Conservation (phyloP, 2,113 vertebrate genomes). For the Nothobranchius kuhntae region DNA sequence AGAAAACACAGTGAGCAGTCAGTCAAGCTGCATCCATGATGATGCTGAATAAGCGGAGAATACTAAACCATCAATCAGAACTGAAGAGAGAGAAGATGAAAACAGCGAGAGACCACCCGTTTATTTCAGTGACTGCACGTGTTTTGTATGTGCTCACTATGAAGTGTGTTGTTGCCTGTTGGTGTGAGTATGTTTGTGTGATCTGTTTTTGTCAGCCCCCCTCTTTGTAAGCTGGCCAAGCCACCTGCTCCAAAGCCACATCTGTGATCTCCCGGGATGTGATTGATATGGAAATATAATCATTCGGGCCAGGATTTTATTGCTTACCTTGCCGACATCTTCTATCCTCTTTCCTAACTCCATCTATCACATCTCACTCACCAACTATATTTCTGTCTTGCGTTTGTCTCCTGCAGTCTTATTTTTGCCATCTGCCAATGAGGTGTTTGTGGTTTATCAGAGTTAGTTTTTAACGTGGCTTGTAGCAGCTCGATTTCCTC, state of each 20-base stretch:
- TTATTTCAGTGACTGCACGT: slow-evolving; percentile 30
- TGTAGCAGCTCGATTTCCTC: slow-evolving; percentile 40
- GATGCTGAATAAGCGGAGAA: slow-evolving; percentile 37
- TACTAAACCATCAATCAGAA: slow-evolving; percentile 56
- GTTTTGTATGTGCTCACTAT: slow-evolving; percentile 36
- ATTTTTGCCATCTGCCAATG: slow-evolving; percentile 26
- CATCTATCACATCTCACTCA: slow-evolving; percentile 58
- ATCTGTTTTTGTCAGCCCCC: slow-evolving; percentile 70
- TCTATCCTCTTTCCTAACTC: slow-evolving; percentile 39
- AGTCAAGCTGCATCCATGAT: slow-evolving; percentile 49
- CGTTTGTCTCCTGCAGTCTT: slow-evolving; percentile 43
- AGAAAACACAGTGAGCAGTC: slow-evolving; percentile 62
- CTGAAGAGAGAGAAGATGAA: slow-evolving; percentile 11
- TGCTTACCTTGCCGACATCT: slow-evolving; percentile 46
- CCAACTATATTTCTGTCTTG: slow-evolving; percentile 53
- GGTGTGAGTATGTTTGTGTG: slow-evolving; percentile 48
- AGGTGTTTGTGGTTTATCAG: slow-evolving; percentile 49
- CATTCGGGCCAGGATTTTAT: slow-evolving; percentile 73
- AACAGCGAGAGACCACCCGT: slow-evolving; percentile 13
- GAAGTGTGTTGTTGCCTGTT: slow-evolving; percentile 34
- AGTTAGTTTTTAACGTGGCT: slow-evolving; percentile 37
- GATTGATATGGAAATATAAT: slow-evolving; percentile 87
- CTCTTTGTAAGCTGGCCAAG: slow-evolving; percentile 81
- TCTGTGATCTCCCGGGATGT: slow-evolving; percentile 83
- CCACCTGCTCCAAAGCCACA: slow-evolving; percentile 83